Evolutionary conservation across 2,113 vertebrate species (phyloP).

Genomic region (Eretmochelys imbricata): DNA sequence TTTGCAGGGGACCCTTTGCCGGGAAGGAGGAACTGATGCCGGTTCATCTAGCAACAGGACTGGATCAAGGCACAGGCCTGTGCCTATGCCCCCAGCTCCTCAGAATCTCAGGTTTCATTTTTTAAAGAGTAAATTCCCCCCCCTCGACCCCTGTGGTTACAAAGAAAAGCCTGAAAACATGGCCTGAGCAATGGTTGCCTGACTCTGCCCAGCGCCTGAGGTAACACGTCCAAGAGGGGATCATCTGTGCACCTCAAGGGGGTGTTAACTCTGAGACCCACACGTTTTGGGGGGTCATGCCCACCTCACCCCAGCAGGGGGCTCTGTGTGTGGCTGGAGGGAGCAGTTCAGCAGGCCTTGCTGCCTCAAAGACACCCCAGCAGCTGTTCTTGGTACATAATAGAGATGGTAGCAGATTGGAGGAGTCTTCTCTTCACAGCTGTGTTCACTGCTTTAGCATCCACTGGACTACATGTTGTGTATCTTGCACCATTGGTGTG

Average conservation of each 20-base stretch:
- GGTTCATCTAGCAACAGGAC: neutral
- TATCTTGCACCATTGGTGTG: neutral
- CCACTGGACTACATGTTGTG: rapidly evolving
- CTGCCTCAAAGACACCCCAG: neutral
- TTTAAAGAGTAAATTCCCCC: neutral
- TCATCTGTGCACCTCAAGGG: neutral
- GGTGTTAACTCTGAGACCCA: neutral
- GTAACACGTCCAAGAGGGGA: neutral
- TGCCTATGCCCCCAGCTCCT: neutral
- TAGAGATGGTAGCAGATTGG: neutral
- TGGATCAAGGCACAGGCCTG: neutral
- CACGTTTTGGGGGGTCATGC: neutral
- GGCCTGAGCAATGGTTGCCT: neutral
- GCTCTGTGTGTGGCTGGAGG: neutral
- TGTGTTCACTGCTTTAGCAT: neutral
- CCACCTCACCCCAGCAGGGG: neutral
- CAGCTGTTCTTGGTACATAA: rapidly evolving
- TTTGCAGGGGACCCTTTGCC: neutral
- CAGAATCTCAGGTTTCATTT: neutral
- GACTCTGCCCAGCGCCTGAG: neutral
- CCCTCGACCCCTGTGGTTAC: neutral
- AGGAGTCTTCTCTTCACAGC: neutral
- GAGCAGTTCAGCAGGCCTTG: neutral
- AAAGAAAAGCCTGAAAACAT: neutral
- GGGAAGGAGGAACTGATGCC: neutral